Conservation (phyloP, 2,797 vertebrate species). For the Karalla daura region DNA sequence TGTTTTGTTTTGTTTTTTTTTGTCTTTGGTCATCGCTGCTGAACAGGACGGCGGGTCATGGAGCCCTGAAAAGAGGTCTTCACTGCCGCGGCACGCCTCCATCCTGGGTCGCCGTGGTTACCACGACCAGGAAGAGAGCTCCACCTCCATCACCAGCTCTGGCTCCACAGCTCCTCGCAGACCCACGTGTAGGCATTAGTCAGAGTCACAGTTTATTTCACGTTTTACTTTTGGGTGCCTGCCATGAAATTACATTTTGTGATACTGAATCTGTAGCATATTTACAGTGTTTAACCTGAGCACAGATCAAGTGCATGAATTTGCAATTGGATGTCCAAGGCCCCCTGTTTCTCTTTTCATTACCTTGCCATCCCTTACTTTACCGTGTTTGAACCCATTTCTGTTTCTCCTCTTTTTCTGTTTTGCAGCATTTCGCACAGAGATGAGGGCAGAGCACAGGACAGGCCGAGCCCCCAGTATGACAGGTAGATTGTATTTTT, state of each 20-base stretch:
- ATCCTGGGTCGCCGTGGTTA: constrained; percentile 90
- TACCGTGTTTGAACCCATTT: neutral
- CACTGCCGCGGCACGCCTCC: constrained; percentile 90
- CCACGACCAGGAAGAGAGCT: constrained; percentile 93
- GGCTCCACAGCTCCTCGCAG: constrained; percentile 88
- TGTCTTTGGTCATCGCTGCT: constrained; percentile 41
- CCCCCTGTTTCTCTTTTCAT: neutral
- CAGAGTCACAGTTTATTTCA: too few species aligned
- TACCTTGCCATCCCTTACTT: neutral
- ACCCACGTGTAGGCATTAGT: constrained; percentile 94
- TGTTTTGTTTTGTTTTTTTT: too few species aligned
- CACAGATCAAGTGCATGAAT: neutral
- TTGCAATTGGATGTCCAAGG: neutral
- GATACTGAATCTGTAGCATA: too few species aligned
- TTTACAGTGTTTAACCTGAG: neutral
- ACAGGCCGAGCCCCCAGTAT: constrained; percentile 83
- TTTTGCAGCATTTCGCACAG: constrained; percentile 80
- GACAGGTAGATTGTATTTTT: constrained; percentile 76
- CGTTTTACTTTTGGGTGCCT: too few species aligned
- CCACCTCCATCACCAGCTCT: constrained; percentile 89
- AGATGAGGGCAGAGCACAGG: constrained; percentile 85
- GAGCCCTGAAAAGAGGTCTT: constrained; percentile 94
- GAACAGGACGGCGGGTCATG: constrained; percentile 90
- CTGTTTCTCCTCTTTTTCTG: constrained; percentile 15
- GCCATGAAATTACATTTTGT: too few species aligned